Base-by-base conservation (phyloP, 1,140 invertebrate species). In the Triops longicaudatus region DNA sequence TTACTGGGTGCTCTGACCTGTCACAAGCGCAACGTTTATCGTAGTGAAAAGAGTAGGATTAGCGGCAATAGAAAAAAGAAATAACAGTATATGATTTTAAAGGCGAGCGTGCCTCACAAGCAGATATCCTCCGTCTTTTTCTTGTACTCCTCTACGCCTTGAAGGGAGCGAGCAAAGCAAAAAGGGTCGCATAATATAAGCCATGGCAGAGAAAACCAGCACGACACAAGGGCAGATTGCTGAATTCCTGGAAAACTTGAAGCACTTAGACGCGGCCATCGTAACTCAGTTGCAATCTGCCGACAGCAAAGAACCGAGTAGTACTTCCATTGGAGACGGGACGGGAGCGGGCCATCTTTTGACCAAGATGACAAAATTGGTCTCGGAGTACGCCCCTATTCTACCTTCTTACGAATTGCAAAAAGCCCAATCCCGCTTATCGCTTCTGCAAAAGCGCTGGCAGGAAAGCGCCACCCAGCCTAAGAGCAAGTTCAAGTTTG, bases 391-490 rank as follows among this genome's bases (percentile, higher is more conserved):
- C 83, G 83, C 73, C 37, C 74, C 74, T 6, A 31, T 75, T 31
- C 41, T 75, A 26, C 74, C 74, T 26, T 43, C 37, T 42, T 75
- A 75, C 74, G 74, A 75, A 44, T 86, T 87, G 77, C 81, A 84
- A 72, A 86, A 85, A 80, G 86, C 86, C 0, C 85, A 86, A 75
- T 86, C 79, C 85, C 85, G 0, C 85, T 86, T 79, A 86, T 87
- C 73, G 85, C 86, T 78, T 83, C 85, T 82, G 80, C 85, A 73
- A 85, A 86, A 81, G 84, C 85, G 80, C 79, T 86, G 37, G 85
- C 86, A 0, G 80, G 78, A 14, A 81, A 84, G 71, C 84, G 85
- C 71, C 84, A 83, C 42, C 81, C 85, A 14, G 84, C 85, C 14
- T 84, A 86, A 79, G 85, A 85, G 6, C 77, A 85, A 71, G 85